Base-by-base conservation (phyloP, 1,140 invertebrate species). In the Limonius californicus region DNA sequence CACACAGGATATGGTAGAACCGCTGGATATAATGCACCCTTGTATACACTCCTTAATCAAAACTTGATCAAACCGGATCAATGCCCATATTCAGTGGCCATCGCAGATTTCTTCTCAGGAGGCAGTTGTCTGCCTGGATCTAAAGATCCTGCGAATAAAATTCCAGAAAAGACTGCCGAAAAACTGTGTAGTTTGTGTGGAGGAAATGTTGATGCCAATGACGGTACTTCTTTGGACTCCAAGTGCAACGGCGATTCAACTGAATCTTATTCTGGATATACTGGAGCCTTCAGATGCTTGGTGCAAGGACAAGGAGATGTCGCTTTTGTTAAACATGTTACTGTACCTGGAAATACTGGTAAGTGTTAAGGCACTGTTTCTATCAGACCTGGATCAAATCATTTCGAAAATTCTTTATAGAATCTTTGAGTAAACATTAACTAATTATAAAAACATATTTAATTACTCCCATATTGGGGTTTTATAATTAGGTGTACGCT, bases 211-310 rank as follows among this genome's bases (percentile, higher is more conserved):
- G 72, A 69, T 9, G 72, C 70, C 0, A 74, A 75, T 1, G 70
- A 79, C 47, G 74, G 7, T 32, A 69, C 57, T 0, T 77, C 73
- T 1, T 27, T 55, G 14, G 53, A 55, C 30, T 27, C 21, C 9
- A 79, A 78, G 43, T 82, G 80, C 56, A 77, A 73, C 47, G 62
- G 70, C 0, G 73, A 74, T 16, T 63, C 74, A 3, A 71, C 68
- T 0, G 80, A 81, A 64, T 65, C 74, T 55, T 82, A 74, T 67
- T 75, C 68, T 35, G 78, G 79, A 12, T 79, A 78, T 35, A 68
- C 70, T 42, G 82, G 88, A 21, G 85, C 88, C 23, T 83, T 89
- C 59, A 77, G 85, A 70, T 91, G 87, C 74, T 73, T 89, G 23
- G 80, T 82, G 7, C 81, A 86, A 76, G 82, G 80, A 23, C 77